Conservation (phyloP, 2,113 vertebrate genomes). For the Hystrix cristata region DNA sequence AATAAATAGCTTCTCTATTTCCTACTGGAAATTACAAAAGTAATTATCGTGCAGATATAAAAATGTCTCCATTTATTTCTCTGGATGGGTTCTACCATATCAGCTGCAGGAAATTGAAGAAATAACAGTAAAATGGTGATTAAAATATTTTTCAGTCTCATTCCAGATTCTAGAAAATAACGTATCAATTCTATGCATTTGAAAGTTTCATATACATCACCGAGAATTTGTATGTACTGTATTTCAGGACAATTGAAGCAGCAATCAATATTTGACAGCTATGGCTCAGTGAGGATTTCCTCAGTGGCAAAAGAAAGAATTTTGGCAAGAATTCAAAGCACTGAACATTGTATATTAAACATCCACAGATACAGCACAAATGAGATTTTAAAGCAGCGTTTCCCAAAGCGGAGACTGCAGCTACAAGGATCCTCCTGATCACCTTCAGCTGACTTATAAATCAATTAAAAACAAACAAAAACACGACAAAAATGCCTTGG, state of each 20-base stretch:
- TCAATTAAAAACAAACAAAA: not conserved
- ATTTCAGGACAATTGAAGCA: not conserved
- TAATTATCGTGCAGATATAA: conserved; percentile 54
- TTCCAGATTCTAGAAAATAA: not conserved
- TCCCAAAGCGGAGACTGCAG: not conserved
- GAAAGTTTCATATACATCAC: not conserved
- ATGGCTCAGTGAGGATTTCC: not conserved
- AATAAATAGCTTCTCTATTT: conserved; percentile 66
- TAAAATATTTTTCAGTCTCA: not conserved
- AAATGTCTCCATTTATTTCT: not conserved
- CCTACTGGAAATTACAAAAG: conserved; percentile 68
- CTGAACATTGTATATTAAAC: not conserved
- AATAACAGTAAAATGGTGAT: not conserved
- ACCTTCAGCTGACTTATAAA: not conserved
- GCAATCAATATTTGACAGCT: not conserved
- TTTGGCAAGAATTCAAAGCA: not conserved
- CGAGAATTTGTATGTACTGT: not conserved
- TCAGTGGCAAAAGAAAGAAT: not conserved
- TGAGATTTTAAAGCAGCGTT: not conserved
- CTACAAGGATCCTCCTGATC: not conserved
- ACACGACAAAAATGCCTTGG: not conserved
- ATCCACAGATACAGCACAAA: not conserved
- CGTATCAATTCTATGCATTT: not conserved
- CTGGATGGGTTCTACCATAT: not conserved
- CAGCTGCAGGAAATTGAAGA: not conserved